Evolutionary conservation across 1,140 invertebrate species (phyloP).

Genomic region (Ceratina japonica): DNA sequence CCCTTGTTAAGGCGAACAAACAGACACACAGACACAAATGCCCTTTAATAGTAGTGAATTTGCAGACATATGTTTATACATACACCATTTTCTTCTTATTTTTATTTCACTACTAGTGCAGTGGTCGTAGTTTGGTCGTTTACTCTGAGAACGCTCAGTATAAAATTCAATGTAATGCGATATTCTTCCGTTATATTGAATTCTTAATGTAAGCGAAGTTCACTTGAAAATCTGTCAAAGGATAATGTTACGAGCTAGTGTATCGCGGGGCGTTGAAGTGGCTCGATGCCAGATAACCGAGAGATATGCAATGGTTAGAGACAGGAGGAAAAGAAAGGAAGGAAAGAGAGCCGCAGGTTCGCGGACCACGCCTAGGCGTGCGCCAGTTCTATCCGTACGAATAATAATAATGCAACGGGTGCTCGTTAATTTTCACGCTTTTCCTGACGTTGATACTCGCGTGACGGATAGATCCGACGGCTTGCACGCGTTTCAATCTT

Average conservation of each 20-base stretch:
- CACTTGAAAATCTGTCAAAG: not conserved
- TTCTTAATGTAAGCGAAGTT: not conserved
- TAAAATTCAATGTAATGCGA: too few relatives aligned
- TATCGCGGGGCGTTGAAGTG: constrained; percentile 27
- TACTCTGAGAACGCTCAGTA: too few relatives aligned
- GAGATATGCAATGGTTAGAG: constrained; percentile 9
- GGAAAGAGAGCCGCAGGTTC: constrained; percentile 51
- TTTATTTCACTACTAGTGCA: too few relatives aligned
- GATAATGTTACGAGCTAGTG: constrained; percentile 10
- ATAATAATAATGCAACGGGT: constrained; percentile 51
- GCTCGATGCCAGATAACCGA: constrained; percentile 19
- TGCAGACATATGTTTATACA: too few relatives aligned
- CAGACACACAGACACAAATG: too few relatives aligned
- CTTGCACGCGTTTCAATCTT: not conserved
- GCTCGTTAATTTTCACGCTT: constrained; percentile 45
- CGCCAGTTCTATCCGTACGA: constrained; percentile 48
- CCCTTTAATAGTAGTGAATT: too few relatives aligned
- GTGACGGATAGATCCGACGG: not conserved
- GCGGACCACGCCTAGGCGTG: constrained; percentile 67
- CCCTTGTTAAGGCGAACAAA: too few relatives aligned
- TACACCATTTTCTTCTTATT: too few relatives aligned
- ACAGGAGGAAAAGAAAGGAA: constrained; percentile 38
- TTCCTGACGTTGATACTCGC: constrained; percentile 1
- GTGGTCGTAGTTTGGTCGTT: too few relatives aligned
- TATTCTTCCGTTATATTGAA: too few relatives aligned